phyloP scores from a whole-genome alignment of 2,888 invertebrate genomes.

The Cosmia pyralina region DNA sequence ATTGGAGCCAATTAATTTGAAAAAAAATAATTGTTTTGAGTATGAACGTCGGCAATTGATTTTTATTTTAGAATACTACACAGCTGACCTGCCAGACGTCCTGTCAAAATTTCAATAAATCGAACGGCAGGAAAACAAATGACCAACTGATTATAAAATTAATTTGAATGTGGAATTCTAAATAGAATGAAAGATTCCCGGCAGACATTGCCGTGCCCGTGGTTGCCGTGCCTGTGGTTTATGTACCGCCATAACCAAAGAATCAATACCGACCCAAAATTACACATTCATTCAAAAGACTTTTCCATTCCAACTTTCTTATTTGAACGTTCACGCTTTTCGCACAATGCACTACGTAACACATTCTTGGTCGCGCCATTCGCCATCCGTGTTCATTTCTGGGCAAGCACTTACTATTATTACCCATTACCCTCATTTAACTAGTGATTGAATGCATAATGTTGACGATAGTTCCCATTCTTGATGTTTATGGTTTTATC shows the following conservation, averaged over 20 bases:
- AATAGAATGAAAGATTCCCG: no score
- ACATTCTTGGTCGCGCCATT: conserved; percentile 39
- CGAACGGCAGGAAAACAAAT: no score
- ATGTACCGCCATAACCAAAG: background rate
- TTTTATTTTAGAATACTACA: no score
- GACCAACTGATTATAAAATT: no score
- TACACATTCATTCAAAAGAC: conserved; percentile 9
- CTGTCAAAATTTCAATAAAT: no score
- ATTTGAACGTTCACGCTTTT: conserved; percentile 37
- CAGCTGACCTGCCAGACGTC: no score
- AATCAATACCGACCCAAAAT: background rate
- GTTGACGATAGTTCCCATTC: conserved; percentile 1
- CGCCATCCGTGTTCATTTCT: conserved; percentile 26
- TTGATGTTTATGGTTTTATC: background rate
- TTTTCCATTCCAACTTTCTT: conserved; percentile 39
- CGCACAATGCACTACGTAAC: conserved; percentile 29
- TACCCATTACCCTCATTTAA: conserved; percentile 40
- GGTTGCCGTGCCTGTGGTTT: background rate
- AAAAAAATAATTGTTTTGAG: no score
- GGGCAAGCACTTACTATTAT: conserved; percentile 15
- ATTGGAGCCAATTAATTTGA: no score
- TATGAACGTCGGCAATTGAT: no score
- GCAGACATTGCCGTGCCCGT: no score
- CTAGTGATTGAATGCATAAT: conserved; percentile 9
- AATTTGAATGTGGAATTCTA: no score